Conservation (phyloP, 2,888 invertebrate genomes). For the Rhamnusium bicolor region DNA sequence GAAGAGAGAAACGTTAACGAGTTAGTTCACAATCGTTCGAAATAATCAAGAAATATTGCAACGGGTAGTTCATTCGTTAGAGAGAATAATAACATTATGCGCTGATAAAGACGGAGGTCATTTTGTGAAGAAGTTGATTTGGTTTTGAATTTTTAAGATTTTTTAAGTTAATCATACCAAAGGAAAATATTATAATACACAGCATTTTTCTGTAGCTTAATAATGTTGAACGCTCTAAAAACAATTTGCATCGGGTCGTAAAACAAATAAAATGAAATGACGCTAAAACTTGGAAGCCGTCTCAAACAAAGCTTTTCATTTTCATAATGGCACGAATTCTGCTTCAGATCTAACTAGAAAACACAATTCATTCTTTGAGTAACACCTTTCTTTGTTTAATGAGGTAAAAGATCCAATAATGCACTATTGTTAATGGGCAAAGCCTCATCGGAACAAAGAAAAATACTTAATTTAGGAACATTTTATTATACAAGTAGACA, state of each 20-base stretch:
- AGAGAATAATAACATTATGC: too few relatives aligned
- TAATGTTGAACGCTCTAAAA: background rate
- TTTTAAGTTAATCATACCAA: background rate
- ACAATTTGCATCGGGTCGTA: background rate
- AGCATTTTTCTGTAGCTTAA: background rate
- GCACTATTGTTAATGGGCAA: background rate
- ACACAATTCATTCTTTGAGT: background rate
- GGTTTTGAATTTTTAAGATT: too few relatives aligned
- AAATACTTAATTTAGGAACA: background rate
- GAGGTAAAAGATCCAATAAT: background rate
- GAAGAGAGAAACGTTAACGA: too few relatives aligned
- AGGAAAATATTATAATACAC: background rate
- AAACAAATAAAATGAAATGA: constrained; percentile 15
- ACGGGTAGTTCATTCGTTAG: too few relatives aligned
- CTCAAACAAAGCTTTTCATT: constrained; percentile 9
- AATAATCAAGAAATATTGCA: too few relatives aligned
- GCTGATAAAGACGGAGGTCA: too few relatives aligned
- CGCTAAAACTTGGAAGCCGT: constrained; percentile 16
- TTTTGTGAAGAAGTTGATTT: too few relatives aligned
- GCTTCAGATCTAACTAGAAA: background rate
- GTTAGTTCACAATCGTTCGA: too few relatives aligned
- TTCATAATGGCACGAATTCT: constrained; percentile 1
- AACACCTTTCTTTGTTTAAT: background rate
- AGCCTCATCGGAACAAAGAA: background rate
- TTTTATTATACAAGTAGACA: background rate